phyloP scores from a whole-genome alignment of 2,888 invertebrate species.

The Eupithecia dodoneata region DNA sequence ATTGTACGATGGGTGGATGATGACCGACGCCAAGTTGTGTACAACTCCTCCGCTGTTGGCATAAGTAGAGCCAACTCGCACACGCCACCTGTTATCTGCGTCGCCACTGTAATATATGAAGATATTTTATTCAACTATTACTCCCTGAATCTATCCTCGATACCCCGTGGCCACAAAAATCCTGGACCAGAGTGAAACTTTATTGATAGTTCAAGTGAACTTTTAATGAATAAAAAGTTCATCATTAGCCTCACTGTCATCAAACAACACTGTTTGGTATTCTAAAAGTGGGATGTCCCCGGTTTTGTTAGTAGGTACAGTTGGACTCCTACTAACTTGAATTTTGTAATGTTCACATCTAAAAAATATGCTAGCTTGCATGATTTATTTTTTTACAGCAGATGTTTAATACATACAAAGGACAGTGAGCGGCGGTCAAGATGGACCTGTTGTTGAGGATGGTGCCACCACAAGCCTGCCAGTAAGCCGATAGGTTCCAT shows the following conservation, averaged over 20 bases:
- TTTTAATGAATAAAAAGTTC: too few species aligned
- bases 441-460: constrained; percentile 56
- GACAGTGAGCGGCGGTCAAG: constrained; percentile 56
- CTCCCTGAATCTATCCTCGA: background rate
- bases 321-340: too few species aligned
- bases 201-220: too few species aligned
- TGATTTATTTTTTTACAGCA: background rate
- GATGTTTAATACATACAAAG: constrained; percentile 44
- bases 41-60: constrained; percentile 60
- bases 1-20: constrained; percentile 63
- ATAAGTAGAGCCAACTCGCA: constrained; percentile 58
- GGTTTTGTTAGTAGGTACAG: too few species aligned
- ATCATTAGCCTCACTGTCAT: too few species aligned
- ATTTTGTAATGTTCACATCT: too few species aligned
- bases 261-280: too few species aligned
- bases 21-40: constrained; percentile 37
- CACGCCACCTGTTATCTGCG: constrained; percentile 50
- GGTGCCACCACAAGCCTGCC: constrained; percentile 56
- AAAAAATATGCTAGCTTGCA: background rate
- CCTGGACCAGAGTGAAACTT: too few species aligned
- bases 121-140: background rate
- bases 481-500: constrained; percentile 40
- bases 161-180: background rate
- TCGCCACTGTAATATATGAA: constrained; percentile 43
- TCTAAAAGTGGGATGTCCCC: too few species aligned